Evolutionary conservation across 2,888 invertebrate species (phyloP).

Genomic region (Plutella xylostella): DNA sequence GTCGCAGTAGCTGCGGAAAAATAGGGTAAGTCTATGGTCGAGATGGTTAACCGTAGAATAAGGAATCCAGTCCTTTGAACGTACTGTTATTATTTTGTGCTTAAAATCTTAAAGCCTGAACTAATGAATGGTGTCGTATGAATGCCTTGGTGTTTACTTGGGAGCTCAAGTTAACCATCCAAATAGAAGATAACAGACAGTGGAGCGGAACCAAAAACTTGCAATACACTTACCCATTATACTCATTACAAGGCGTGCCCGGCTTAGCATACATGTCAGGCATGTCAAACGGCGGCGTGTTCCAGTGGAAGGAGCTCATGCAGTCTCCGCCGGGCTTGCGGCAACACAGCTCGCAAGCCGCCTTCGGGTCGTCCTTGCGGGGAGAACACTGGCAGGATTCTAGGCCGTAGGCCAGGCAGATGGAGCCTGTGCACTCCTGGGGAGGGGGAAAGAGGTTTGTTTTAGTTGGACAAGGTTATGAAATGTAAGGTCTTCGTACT

Average conservation of each 20-base stretch:
- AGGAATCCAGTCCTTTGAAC: no score
- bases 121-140: no score
- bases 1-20: constrained; percentile 69
- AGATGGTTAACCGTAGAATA: no score
- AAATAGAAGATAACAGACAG: no score
- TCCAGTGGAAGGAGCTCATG: constrained; percentile 92
- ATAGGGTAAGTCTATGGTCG: no score
- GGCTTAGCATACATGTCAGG: constrained; percentile 95
- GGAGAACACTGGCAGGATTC: constrained; percentile 95
- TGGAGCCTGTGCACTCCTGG: constrained; percentile 96
- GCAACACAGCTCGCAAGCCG: constrained; percentile 94
- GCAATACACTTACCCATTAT: constrained; percentile 80
- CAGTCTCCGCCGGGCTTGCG: constrained; percentile 85
- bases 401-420: constrained; percentile 95
- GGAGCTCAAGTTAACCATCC: no score
- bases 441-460: constrained; percentile 15
- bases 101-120: no score
- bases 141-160: no score
- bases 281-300: constrained; percentile 88
- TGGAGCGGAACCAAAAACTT: no score
- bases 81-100: no score
- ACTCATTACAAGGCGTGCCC: constrained; percentile 94
- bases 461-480: no score
- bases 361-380: constrained; percentile 82
- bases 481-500: no score